Percentiles rank a stretch among this genome's conserved stretches.
These are phyloP conservation scores for Galeopterus variegatus DNA, from an alignment of 2,113 vertebrate genomes.

Conservation along the genomic window DNA sequence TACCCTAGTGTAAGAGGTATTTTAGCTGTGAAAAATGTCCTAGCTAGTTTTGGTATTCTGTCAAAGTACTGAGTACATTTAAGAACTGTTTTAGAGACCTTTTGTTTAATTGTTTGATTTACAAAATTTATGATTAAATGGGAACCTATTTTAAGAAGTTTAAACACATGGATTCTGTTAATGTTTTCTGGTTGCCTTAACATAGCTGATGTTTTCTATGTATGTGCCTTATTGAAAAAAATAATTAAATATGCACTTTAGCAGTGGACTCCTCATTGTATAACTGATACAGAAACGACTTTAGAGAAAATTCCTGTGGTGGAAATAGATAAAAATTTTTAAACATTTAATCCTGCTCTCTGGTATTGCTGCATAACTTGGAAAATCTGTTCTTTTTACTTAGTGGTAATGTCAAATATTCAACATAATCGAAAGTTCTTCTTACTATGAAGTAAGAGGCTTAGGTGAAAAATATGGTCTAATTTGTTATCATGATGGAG, in stretches of 20 bases:
- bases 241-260: not conserved
- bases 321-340: conserved; percentile 57
- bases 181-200: conserved; percentile 63
- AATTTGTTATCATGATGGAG: conserved; percentile 59
- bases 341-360: conserved; percentile 83
- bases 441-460: conserved; percentile 40
- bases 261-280: conserved; percentile 63
- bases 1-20: conserved; percentile 50
- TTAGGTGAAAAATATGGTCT: conserved; percentile 56
- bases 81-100: conserved; percentile 54
- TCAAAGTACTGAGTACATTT: conserved; percentile 53
- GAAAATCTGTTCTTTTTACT: conserved; percentile 66
- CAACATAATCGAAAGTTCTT: conserved; percentile 66
- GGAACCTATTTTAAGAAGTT: conserved; percentile 55
- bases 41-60: conserved; percentile 49
- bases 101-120: conserved; percentile 54
- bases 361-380: conserved; percentile 73
- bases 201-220: conserved; percentile 45
- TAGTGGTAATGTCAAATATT: conserved; percentile 16
- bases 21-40: conserved; percentile 47
- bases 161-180: conserved; percentile 63
- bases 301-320: conserved; percentile 64
- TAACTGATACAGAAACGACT: conserved; percentile 13
- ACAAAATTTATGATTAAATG: conserved; percentile 52
- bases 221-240: conserved; percentile 52